Evolutionary conservation across 2,888 invertebrate genomes (phyloP).

Genomic region (Pollenia griseotomentosa): DNA sequence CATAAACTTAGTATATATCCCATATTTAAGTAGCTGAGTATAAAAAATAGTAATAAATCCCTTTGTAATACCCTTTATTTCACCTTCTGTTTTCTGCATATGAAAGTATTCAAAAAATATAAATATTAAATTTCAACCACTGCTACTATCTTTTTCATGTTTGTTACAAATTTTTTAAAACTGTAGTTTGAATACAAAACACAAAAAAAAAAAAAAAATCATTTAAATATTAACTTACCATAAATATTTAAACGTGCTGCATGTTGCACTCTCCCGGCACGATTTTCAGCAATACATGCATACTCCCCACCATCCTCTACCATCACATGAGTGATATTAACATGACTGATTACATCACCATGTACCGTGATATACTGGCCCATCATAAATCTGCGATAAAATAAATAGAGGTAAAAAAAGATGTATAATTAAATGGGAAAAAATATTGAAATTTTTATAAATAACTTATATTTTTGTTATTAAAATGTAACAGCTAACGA

Average conservation of each 20-base stretch:
- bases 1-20: too few relatives aligned
- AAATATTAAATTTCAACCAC: conserved; percentile 6
- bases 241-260: conserved; percentile 92
- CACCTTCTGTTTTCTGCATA: background rate
- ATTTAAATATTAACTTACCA: conserved; percentile 85
- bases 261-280: conserved; percentile 90
- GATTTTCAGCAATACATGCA: conserved; percentile 90
- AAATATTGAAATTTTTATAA: background rate
- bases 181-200: conserved; percentile 36
- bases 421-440: background rate
- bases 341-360: conserved; percentile 93
- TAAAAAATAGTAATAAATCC: background rate
- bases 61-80: background rate
- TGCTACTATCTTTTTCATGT: background rate
- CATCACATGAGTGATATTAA: conserved; percentile 91
- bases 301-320: conserved; percentile 93
- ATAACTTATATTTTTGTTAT: background rate
- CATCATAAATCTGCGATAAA: conserved; percentile 87
- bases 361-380: conserved; percentile 91
- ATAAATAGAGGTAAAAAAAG: conserved; percentile 1
- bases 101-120: background rate
- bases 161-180: background rate
- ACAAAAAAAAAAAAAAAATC: conserved; percentile 46
- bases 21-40: too few relatives aligned
- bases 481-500: too few relatives aligned